Percentiles rank a stretch among this genome's conserved stretches.
These are phyloP conservation scores for Myodes glareolus DNA, from an alignment of 2,113 vertebrate species.

Conservation along the genomic window DNA sequence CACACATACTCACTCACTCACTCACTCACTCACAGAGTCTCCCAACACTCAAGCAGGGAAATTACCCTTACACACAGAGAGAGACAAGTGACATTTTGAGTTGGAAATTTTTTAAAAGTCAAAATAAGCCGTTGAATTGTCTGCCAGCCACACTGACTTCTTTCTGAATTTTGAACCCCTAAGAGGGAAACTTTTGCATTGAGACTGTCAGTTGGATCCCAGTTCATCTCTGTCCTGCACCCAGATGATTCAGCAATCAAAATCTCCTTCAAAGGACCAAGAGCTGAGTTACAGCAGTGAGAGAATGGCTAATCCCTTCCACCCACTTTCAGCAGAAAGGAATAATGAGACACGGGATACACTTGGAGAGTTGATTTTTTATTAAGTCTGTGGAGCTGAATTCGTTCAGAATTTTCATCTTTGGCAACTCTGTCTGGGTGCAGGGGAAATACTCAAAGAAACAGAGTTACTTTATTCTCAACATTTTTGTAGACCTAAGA, in stretches of 20 bases:
- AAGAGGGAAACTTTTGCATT: constrained; percentile 54
- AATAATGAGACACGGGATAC: background rate
- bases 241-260: background rate
- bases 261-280: background rate
- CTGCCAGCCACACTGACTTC: background rate
- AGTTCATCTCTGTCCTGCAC: constrained; percentile 12
- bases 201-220: background rate
- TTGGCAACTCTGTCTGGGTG: background rate
- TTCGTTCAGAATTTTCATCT: constrained; percentile 44
- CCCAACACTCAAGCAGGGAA: constrained; percentile 48
- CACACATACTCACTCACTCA: too few relatives aligned
- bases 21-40: background rate
- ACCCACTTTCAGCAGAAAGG: constrained; percentile 3
- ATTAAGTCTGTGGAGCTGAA: background rate
- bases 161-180: background rate
- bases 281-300: background rate
- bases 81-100: constrained; percentile 50
- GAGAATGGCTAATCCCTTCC: background rate
- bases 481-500: background rate
- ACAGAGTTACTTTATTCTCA: background rate
- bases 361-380: background rate
- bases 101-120: constrained; percentile 69
- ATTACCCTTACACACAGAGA: constrained; percentile 46
- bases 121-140: constrained; percentile 39
- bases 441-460: background rate